Base-by-base conservation (phyloP, 1,140 invertebrate genomes). In the Ditylenchus dipsaci region DNA sequence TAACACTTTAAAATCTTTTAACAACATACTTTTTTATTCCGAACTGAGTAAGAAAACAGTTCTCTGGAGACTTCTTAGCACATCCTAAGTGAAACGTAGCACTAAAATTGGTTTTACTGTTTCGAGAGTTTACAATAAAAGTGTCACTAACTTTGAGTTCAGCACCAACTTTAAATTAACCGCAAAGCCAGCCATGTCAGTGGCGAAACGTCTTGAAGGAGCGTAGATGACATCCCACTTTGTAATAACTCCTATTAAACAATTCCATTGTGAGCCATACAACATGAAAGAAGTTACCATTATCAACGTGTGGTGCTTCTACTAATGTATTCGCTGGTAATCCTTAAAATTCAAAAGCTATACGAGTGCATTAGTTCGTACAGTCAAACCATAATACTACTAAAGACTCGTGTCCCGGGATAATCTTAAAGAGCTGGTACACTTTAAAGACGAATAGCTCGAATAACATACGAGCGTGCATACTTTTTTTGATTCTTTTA, bases 191-290 rank as follows among this genome's bases (percentile, higher is more conserved):
- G 69, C 69, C 69, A 98, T 98, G 79, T 99, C 96, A 30, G 95
- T 89, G 1, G 95, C 92, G 86, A 97, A 98, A 0, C 90, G 89
- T 74, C 95, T 85, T 68, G 92, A 88, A 0, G 91, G 90, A 74
- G 90, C 90, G 91, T 91, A 96, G 64, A 83, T 81, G 0, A 84
- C 90, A 96, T 11, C 90, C 90, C 19, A 87, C 23, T 38, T 86
- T 97, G 91, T 84, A 15, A 68, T 90, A 88, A 9, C 87, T 88
- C 5, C 88, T 86, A 85, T 83, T 86, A 86, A 19, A 90, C 82
- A 0, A 91, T 91, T 76, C 88, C 88, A 83, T 94, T 92, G 0
- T 91, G 90, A 13, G 91, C 77, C 33, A 38, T 5, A 86, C 91
- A 88, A 65, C 94, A 85, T 11, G 33, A 5, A 5, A 3, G 11